Evolutionary conservation across 2,113 vertebrate species (phyloP), one percentile per base, ranked within the genome.

Genomic region (Dasyprocta punctata): DNA sequence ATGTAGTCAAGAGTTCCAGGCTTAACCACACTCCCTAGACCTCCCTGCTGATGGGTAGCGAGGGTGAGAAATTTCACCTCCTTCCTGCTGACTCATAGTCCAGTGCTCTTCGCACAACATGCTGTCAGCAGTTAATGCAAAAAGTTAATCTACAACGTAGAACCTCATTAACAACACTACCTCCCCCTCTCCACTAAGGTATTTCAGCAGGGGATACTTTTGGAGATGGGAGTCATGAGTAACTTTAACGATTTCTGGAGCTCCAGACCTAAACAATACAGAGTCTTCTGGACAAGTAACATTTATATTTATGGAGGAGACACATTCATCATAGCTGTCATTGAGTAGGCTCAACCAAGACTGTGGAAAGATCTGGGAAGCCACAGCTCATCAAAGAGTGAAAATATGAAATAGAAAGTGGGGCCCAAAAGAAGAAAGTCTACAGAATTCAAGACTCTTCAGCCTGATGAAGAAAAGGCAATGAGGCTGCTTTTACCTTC

Each of bases 401-500:
- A 94, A 94, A 92, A 96, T 87, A 87, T 54, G 11, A 93, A 30
- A 44, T 2, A 71, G 47, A 95, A 95, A 67, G 0, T 38, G 56
- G 6, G 71, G 3, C 36, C 38, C 49, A 17, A 24, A 56, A 86
- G 71, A 93, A 95, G 44, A 92, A 95, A 73, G 7, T 14, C 63
- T 47, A 56, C 9, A 94, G 20, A 95, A 90, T 86, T 87, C 82
- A 92, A 83, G 71, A 75, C 84, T 93, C 38, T 44, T 91, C 41
- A 60, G 24, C 61, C 41, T 44, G 63, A 58, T 89, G 54, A n/a
- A 93, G 30, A 67, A 71, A 87, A 89, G 47, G 69, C 8, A 83
- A 58, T 54, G 17, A 96, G 93, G 30, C 84, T 85, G 77, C 36
- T 88, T 96, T 84, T 22, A 47, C 93, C 83, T 97, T 95, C 69